Evolutionary conservation across 2,888 invertebrate genomes (phyloP), one percentile per base, ranked within the genome.

Genomic region (Lithophane semibrunnea): DNA sequence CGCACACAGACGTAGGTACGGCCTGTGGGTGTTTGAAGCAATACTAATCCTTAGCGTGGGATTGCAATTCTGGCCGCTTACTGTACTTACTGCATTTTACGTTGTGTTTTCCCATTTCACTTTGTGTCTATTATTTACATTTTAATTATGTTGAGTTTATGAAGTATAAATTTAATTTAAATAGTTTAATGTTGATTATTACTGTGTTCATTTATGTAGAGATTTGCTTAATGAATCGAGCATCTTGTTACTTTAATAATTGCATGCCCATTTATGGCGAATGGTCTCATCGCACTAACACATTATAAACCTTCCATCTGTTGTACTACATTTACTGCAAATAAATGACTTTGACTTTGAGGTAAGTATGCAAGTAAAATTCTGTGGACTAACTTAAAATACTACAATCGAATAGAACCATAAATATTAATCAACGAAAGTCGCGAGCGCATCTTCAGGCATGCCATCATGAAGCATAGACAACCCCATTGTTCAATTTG

Each of bases 401-500:
- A 18, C 4, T n/a, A 44, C 69, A 73, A 44, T 58, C 54, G 63
- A 63, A 75, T 79, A 68, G 44, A 68, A 21, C 75, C 80, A 87
- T 87, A 87, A 87, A 87, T 86, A 86, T 86, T 86, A 86, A 87
- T 87, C 86, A 87, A 76, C 58, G 61, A 75, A 81, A 81, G 73
- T 83, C 60, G 73, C 44, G 69, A 65, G 74, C 74, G 78, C 86
- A 83, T 87, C 88, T 86, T 84, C 69, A 24, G 78, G 44, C 63
- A 29, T 80, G 83, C 77, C 86, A 88, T 84, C 76, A 67, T 75
- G 77, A 67, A 75, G 77, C 78, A 87, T 88, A 87, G 87, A 87
- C 85, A 86, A 86, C 85, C 80, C 73, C 83, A 88, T 88, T 88
- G 87, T 88, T 88, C 79, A 87, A 86, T 88, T 88, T 88, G 88